Evolutionary conservation across 2,797 vertebrate genomes (phyloP).

Genomic region (Hypotaenidia philippensis): DNA sequence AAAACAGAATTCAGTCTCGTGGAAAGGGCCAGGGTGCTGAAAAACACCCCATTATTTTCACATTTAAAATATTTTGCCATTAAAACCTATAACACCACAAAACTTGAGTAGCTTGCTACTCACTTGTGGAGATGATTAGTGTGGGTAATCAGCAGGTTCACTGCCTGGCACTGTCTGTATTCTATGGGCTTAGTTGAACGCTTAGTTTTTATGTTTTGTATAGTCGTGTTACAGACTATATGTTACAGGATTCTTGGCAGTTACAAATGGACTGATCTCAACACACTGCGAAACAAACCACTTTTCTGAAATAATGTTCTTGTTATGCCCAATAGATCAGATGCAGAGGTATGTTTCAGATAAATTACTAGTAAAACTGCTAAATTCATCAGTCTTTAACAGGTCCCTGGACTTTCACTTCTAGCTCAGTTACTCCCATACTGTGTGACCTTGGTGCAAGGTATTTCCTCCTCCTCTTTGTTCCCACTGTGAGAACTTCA

Average conservation of each 20-base stretch:
- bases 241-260: background rate
- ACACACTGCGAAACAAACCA: background rate
- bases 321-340: background rate
- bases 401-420: background rate
- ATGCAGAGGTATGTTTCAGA: background rate
- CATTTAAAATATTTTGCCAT: background rate
- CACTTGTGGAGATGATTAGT: background rate
- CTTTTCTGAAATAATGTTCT: background rate
- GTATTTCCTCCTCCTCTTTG: background rate
- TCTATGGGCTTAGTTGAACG: background rate
- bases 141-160: background rate
- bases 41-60: background rate
- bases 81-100: background rate
- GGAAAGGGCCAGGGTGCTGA: background rate
- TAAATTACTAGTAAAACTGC: background rate
- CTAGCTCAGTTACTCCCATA: background rate
- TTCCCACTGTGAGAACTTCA: background rate
- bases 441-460: background rate
- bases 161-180: background rate
- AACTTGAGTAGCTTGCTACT: background rate
- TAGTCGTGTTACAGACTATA: background rate
- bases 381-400: background rate
- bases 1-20: background rate
- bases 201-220: background rate
- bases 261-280: background rate